Evolutionary conservation across 2,888 invertebrate species (phyloP), one percentile per base, ranked within the genome.

Genomic region (Diloba caeruleocephala): DNA sequence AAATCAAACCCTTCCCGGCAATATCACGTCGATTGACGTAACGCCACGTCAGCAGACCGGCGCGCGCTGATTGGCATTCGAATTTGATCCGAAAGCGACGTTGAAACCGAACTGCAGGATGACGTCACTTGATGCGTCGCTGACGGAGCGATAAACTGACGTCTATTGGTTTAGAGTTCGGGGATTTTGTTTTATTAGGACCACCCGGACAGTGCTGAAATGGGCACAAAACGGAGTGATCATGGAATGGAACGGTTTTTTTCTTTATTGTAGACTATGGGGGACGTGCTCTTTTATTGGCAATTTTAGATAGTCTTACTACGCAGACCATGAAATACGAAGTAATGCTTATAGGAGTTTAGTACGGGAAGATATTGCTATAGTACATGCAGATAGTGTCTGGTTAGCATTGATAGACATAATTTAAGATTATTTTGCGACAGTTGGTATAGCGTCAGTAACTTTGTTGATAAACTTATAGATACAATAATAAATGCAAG

Each of bases 31-130:
- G 44, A 67, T 21, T 68, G 69, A 68, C 64, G 36, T 52, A 42
- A 64, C 21, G 53, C 49, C 48, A 61, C 55, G 73, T 60, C 65
- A 51, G 57, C 61, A 44, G 21, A 55, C 55, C 52, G 34, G 36
- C 25, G 37, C 25, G 29, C 41, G 48, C 52, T 72, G 66, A 71
- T 72, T 69, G 70, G 70, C 53, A 50, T 55, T 61, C 39, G 55
- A 55, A 71, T 61, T 69, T 65, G 61, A 72, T 70, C 50, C 51
- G 73, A 37, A 54, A 51, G 38, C 44, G 43, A 41, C 55, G 51
- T 56, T 54, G 49, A 69, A 69, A 69, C 38, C 41, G 52, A 71
- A 62, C 65, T 72, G 70, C 50, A 56, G 38, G 48, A 33, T 51
- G 57, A 46, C 51, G 60, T 59, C 53, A 60, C 37, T 32, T 44